phyloP scores from a whole-genome alignment of 2,888 invertebrate species.

The Protodeltote pygarga region DNA sequence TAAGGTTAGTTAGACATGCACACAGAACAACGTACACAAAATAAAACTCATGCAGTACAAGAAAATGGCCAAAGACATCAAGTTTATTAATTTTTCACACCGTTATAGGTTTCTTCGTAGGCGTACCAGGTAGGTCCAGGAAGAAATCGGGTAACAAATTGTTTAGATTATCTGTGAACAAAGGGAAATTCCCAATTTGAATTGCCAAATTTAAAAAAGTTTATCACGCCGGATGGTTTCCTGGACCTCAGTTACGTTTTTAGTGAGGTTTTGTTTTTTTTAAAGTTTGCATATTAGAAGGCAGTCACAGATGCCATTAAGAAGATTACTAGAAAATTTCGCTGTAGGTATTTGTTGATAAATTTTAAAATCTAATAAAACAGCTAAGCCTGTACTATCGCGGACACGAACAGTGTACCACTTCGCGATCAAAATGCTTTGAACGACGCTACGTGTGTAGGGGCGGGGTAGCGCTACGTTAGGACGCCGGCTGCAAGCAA shows the following conservation, averaged over 20 bases:
- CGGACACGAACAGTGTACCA: too few relatives aligned
- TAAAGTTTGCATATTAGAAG: too few relatives aligned
- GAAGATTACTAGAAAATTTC: too few relatives aligned
- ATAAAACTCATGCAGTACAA: conserved; percentile 38
- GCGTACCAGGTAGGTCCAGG: conserved; percentile 85
- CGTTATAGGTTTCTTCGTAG: conserved; percentile 60
- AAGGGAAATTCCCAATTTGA: conserved; percentile 60
- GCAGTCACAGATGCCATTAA: too few relatives aligned
- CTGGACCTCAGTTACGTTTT: conserved; percentile 24
- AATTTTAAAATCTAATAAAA: too few relatives aligned
- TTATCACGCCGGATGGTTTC: conserved; percentile 29
- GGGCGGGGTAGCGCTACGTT: too few relatives aligned
- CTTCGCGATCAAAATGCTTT: too few relatives aligned
- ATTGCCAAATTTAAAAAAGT: conserved; percentile 23
- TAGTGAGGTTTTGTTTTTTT: too few relatives aligned
- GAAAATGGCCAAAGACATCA: conserved; percentile 60
- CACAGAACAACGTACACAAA: conserved; percentile 21
- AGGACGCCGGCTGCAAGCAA: too few relatives aligned
- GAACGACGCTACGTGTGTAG: too few relatives aligned
- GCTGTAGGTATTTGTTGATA: too few relatives aligned
- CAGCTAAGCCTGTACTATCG: not conserved
- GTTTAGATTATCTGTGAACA: conserved; percentile 86
- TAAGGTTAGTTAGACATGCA: not conserved
- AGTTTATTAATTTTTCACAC: conserved; percentile 59
- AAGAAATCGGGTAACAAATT: conserved; percentile 96